Conservation (phyloP, 2,888 invertebrate species). For the Erebia palarica region DNA sequence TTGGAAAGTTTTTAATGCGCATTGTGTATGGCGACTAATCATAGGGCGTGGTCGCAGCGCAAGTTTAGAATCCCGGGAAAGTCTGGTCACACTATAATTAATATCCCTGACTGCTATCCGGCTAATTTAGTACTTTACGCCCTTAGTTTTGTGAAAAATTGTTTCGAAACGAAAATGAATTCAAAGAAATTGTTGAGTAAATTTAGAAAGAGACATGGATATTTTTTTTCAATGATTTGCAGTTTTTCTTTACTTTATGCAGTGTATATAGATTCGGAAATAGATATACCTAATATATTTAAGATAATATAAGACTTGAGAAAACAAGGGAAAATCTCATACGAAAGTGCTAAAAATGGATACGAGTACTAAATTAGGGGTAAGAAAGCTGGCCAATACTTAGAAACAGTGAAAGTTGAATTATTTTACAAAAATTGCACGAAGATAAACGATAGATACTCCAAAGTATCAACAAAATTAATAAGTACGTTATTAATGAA, state of each 20-base stretch:
- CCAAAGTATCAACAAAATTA: slow-evolving; percentile 46
- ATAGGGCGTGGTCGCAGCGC: slow-evolving; percentile 45
- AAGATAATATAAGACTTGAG: neutral
- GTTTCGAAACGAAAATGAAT: neutral
- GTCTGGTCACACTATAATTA: slow-evolving; percentile 38
- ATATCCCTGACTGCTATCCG: slow-evolving; percentile 32
- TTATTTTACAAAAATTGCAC: neutral
- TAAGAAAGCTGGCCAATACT: neutral
- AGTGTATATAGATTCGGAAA: neutral
- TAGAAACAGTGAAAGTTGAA: neutral
- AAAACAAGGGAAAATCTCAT: neutral
- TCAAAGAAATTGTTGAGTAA: neutral
- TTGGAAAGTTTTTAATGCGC: slow-evolving; percentile 42
- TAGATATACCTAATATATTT: neutral
- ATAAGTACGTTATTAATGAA: slow-evolving; percentile 22
- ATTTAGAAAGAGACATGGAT: neutral
- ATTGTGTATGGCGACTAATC: slow-evolving; percentile 45
- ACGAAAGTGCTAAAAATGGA: neutral
- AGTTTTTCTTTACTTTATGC: neutral
- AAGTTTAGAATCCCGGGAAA: slow-evolving; percentile 40
- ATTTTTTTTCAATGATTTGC: neutral
- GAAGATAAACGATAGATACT: slow-evolving; percentile 21
- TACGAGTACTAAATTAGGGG: neutral
- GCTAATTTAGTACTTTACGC: slow-evolving; percentile 32
- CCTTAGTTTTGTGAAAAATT: slow-evolving; percentile 17